Evolutionary conservation across 2,888 invertebrate species (phyloP), one percentile per base, ranked within the genome.

Genomic region (Cheilosia vernalis): DNA sequence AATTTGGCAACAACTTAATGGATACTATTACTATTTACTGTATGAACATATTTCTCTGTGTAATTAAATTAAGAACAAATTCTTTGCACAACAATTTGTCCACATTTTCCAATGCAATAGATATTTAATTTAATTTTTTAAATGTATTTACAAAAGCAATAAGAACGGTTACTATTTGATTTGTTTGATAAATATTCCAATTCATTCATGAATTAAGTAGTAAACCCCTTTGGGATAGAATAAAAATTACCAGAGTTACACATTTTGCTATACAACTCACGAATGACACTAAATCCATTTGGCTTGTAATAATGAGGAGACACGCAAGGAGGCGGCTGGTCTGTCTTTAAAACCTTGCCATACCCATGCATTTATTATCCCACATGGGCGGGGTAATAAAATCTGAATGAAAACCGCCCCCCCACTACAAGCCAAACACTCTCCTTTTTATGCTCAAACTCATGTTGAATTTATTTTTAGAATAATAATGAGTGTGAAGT

Each of bases 1-100:
- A 81, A 76, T 81, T 81, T 81, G 81, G 81, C 81, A 81, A 81
- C 81, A 81, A 76, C 81, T 76, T 81, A 58, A 33, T 49, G 4
- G 13, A n/a, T 63, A 64, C n/a, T 51, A 51, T 33, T 55, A 49
- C 5, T 69, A 9, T 51, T 15, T 40, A 66, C 24, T 63, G 47
- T 51, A 33, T 58, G 24, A 7, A 47, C 47, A 19, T 55, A 33
- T 64, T 40, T 40, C 19, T 51, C n/a, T 76, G 13, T 64, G n/a
- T 53, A 27, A 61, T 24, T 27, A 40, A 24, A 24, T 9, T 3
- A 51, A 10, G 64, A 42, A 9, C 21, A 30, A 49, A 49, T 9
- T 42, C 44, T 21, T 69, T 56, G 44, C 44, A 56, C 51, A 42
- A 42, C 44, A 53, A 53, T 56, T 51, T 44, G 72, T 47, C 30